Evolutionary conservation across 2,797 vertebrate species (phyloP).

Genomic region (Rousettus madagascariensis): DNA sequence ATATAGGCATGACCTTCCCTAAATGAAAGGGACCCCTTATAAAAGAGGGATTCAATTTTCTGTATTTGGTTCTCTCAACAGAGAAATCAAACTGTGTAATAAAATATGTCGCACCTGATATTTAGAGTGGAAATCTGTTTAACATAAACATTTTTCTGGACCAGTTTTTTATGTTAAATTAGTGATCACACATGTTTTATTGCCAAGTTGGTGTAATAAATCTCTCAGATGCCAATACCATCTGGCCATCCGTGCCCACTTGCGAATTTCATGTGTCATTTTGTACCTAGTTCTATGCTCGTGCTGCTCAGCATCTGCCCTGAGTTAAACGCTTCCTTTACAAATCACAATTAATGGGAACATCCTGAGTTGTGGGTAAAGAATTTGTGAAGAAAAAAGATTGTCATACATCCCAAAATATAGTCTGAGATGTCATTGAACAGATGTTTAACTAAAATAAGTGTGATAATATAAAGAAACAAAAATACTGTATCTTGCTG

Average conservation of each 20-base stretch:
- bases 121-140: conserved; percentile 64
- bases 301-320: conserved; percentile 11
- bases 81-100: conserved; percentile 75
- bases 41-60: background rate
- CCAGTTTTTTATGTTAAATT: conserved; percentile 59
- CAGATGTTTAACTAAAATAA: conserved; percentile 67
- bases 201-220: conserved; percentile 60
- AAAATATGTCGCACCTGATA: conserved; percentile 57
- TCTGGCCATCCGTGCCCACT: conserved; percentile 58
- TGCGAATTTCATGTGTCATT: conserved; percentile 55
- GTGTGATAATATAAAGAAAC: conserved; percentile 31
- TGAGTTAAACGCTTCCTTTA: conserved; percentile 26
- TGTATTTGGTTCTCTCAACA: conserved; percentile 65
- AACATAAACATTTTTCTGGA: conserved; percentile 68
- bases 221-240: conserved; percentile 64
- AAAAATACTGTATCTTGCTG: conserved; percentile 4
- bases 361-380: conserved; percentile 29
- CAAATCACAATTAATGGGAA: conserved; percentile 53
- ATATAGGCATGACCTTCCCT: background rate
- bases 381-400: conserved; percentile 44
- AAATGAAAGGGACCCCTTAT: background rate
- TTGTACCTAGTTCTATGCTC: conserved; percentile 26
- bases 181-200: conserved; percentile 62
- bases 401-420: conserved; percentile 52
- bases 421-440: conserved; percentile 36